Conservation (phyloP, 2,888 invertebrate genomes). For the Euspilapteryx auroguttella region DNA sequence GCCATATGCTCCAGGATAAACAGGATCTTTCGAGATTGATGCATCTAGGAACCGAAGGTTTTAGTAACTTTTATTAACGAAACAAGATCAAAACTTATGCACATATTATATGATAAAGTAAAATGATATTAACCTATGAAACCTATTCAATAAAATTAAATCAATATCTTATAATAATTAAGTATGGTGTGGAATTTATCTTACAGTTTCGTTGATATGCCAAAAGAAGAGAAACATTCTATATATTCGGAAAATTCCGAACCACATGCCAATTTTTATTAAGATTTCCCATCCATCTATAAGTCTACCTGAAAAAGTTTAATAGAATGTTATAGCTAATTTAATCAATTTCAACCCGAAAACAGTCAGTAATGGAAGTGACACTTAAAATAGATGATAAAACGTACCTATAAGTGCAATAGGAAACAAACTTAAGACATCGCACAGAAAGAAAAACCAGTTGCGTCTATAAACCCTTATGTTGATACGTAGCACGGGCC, state of each 20-base stretch:
- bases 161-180: too few species aligned
- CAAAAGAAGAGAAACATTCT: conserved; percentile 22
- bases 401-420: conserved; percentile 22
- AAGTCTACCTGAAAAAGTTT: too few species aligned
- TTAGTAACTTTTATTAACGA: not conserved
- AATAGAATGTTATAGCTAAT: too few species aligned
- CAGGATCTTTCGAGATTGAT: conserved; percentile 21
- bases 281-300: too few species aligned
- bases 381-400: not conserved
- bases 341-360: too few species aligned
- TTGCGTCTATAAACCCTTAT: conserved; percentile 26
- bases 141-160: too few species aligned
- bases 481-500: conserved; percentile 28
- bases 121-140: too few species aligned
- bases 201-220: conserved; percentile 26
- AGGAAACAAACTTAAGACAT: conserved; percentile 23
- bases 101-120: too few species aligned
- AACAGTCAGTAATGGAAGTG: too few species aligned
- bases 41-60: conserved; percentile 21
- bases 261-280: conserved; percentile 22
- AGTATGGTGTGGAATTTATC: conserved; percentile 9
- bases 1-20: conserved; percentile 27
- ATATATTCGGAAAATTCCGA: conserved; percentile 33
- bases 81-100: too few species aligned
- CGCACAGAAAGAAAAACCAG: conserved; percentile 17